Evolutionary conservation across 2,888 invertebrate species (phyloP), one percentile per base, ranked within the genome.

Genomic region (Slavum lentiscoides): DNA sequence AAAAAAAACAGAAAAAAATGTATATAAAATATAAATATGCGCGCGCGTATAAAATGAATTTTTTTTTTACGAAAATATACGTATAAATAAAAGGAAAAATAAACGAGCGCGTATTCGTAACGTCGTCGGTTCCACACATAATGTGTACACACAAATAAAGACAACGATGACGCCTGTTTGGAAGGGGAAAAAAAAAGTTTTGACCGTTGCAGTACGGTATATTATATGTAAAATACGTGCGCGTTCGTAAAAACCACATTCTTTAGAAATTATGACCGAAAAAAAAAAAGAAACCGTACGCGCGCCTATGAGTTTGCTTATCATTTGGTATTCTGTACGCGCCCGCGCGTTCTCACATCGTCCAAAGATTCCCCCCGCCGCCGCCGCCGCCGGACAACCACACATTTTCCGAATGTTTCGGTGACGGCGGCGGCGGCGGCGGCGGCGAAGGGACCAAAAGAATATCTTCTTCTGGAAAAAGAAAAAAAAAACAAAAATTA

Each of bases 121-220:
- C 30, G 30, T 30, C 30, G 30, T 30, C 30, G 30, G 30, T 4
- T 30, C 1, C 30, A 30, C 30, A 4, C 30, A 30, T 70, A 80
- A 70, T 80, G 77, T 80, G 64, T 80, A 64, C 1, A 8, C 80
- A 23, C 80, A 23, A 72, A 80, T 49, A 77, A 61, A 70, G 77
- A 66, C n/a, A 64, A 80, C 62, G 72, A 80, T 23, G 80, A 80
- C 80, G 80, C 80, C 80, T 80, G 72, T 72, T 72, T 30, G 2
- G 30, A 2, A 30, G 30, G 30, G 80, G 72, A 72, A 80, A 80
- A 80, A 80, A 43, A n/a, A n/a, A n/a, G n/a, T n/a, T 80, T 80
- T 80, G 66, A 39, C 80, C 80, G 64, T 30, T 30, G 30, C 30
- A 30, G 30, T 30, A 58, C 67, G 62, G n/a, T n/a, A n/a, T n/a